A percentile compares a stretch with the other conserved stretches of the same genome.
These are phyloP conservation scores for Kudoa iwatai DNA, from an alignment of 30 jellyfish, hydroid and myxozoan species.

Conservation along the genomic window DNA sequence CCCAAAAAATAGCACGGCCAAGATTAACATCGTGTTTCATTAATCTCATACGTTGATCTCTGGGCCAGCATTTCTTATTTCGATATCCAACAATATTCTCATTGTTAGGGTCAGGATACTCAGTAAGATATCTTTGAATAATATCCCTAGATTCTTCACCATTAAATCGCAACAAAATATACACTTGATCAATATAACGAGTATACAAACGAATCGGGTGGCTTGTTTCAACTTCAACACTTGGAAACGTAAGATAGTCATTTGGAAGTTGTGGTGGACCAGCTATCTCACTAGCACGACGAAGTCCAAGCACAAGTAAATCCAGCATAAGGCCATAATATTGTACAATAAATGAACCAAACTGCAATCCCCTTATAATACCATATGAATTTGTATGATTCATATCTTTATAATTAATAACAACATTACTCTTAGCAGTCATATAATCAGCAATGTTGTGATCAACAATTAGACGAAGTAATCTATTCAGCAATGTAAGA, in stretches of 20 bases:
- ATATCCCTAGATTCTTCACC: constrained; percentile 64
- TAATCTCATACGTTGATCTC: constrained; percentile 79
- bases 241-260: constrained; percentile 46
- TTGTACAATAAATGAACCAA: constrained; percentile 79
- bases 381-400: constrained; percentile 85
- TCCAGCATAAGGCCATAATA: constrained; percentile 71
- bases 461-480: constrained; percentile 55
- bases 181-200: constrained; percentile 53
- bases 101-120: constrained; percentile 88
- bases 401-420: constrained; percentile 85
- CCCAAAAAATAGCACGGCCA: constrained; percentile 98
- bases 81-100: constrained; percentile 82
- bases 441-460: constrained; percentile 90
- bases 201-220: constrained; percentile 78
- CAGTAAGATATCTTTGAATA: constrained; percentile 45
- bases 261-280: constrained; percentile 97
- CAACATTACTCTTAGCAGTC: constrained; percentile 87
- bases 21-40: constrained; percentile 91
- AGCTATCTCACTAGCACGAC: constrained; percentile 81
- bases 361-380: constrained; percentile 61
- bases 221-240: constrained; percentile 49
- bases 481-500: constrained; percentile 47
- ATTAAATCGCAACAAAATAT: constrained; percentile 34
- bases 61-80: constrained; percentile 86
- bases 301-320: constrained; percentile 54